Percentiles rank a stretch among this genome's conserved stretches.
phyloP scores from a whole-genome alignment of 2,113 vertebrate species.

The Labrus mixtus region DNA sequence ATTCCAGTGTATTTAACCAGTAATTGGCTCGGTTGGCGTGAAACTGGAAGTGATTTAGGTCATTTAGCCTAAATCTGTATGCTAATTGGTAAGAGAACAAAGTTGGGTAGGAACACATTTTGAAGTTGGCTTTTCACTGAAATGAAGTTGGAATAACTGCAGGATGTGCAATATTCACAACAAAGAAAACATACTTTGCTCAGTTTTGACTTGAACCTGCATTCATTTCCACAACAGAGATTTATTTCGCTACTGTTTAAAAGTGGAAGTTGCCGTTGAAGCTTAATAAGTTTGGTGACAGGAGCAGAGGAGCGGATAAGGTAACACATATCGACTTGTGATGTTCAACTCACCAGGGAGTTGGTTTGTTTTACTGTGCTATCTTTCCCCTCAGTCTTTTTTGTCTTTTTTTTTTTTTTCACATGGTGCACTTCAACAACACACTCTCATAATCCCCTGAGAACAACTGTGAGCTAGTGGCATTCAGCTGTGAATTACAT shows the following conservation, averaged over 20 bases:
- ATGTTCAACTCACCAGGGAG: not conserved
- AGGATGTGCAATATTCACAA: not conserved
- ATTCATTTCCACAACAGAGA: not conserved
- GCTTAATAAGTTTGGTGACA: not conserved
- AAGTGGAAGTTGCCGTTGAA: not conserved
- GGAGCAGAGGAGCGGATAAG: not conserved
- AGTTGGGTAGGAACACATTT: not conserved
- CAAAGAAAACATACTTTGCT: not conserved
- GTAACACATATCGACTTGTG: not conserved
- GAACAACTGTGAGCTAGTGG: not conserved
- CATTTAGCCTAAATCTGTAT: conserved; percentile 13
- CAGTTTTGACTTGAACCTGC: not conserved
- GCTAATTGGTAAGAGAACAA: conserved; percentile 16
- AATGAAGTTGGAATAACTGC: not conserved
- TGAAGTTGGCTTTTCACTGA: not conserved
- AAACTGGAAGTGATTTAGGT: conserved; percentile 4
- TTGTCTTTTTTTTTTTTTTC: not conserved
- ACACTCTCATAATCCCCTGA: conserved; percentile 7
- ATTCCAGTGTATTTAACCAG: conserved; percentile 13
- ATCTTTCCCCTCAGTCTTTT: not conserved
- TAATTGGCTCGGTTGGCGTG: conserved; percentile 6
- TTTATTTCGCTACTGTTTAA: not conserved
- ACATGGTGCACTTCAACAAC: not conserved
- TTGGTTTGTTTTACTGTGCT: not conserved
- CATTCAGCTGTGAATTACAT: not conserved